Percentiles rank a stretch among this genome's conserved stretches.
Evolutionary conservation across 2,113 vertebrate species (phyloP).

Genomic region (Mirounga angustirostris): DNA sequence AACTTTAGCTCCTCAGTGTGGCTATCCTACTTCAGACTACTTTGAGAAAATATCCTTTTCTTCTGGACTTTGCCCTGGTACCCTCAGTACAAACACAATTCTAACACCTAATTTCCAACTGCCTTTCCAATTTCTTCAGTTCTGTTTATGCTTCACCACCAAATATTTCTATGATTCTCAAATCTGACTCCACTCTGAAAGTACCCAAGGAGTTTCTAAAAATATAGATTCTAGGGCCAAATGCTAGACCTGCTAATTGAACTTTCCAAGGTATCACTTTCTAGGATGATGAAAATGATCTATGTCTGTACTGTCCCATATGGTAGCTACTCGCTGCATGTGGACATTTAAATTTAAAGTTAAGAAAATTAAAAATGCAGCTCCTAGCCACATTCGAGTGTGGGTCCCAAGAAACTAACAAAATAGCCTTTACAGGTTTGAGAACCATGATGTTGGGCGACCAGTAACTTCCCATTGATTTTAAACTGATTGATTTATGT

Average conservation of each 20-base stretch:
- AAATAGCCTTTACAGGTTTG: not conserved
- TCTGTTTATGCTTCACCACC: not conserved
- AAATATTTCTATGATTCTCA: not conserved
- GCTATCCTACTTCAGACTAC: not conserved
- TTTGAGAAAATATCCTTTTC: not conserved
- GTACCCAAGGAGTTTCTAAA: constrained; percentile 2
- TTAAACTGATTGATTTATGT: not conserved
- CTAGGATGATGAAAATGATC: not conserved
- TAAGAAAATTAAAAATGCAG: constrained; percentile 17
- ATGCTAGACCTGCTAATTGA: not conserved
- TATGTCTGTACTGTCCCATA: not conserved
- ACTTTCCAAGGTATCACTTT: not conserved
- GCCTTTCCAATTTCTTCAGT: not conserved
- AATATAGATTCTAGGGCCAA: not conserved
- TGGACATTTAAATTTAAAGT: not conserved
- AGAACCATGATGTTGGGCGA: not conserved
- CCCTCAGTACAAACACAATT: not conserved
- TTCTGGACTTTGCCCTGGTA: not conserved
- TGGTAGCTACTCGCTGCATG: not conserved
- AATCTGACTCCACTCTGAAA: constrained; percentile 1
- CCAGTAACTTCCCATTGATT: not conserved
- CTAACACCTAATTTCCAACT: constrained; percentile 6
- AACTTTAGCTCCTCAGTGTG: not conserved
- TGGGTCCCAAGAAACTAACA: not conserved
- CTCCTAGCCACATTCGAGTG: not conserved